A percentile compares a stretch with the other conserved stretches of the same genome.
Evolutionary conservation across 2,113 vertebrate species (phyloP).

Genomic region (Zosterops japonicus): DNA sequence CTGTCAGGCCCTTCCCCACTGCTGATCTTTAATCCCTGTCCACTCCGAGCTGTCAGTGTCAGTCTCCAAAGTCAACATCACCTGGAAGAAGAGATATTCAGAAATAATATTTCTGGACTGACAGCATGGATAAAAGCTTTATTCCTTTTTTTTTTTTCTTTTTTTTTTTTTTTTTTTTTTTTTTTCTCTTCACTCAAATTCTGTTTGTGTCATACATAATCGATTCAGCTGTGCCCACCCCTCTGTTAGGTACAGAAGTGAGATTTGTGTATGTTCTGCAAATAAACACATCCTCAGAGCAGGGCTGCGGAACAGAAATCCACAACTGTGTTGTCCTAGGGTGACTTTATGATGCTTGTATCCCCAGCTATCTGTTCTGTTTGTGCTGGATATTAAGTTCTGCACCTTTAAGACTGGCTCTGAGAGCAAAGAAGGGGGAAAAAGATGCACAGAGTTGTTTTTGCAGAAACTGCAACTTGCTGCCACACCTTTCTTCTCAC

Average conservation of each 20-base stretch:
- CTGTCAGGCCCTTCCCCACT: not conserved
- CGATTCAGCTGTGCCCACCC: not conserved
- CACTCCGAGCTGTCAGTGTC: not conserved
- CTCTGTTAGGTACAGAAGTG: not conserved
- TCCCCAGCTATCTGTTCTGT: not conserved
- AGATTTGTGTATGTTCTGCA: not conserved
- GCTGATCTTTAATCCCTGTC: conserved; percentile 21
- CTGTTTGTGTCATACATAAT: not conserved
- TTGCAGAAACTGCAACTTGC: not conserved
- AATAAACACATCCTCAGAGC: not conserved
- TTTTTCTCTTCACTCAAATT: not conserved
- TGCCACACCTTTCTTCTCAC: not conserved
- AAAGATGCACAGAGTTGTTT: not conserved
- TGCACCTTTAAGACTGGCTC: not conserved
- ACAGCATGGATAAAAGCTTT: not conserved
- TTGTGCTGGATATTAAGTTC: not conserved
- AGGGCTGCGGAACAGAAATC: not conserved
- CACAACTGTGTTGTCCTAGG: not conserved
- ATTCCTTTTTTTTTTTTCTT: not conserved
- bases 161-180: no score
- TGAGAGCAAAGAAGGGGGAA: accelerated
- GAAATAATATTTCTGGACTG: not conserved
- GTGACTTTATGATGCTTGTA: not conserved
- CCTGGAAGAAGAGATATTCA: not conserved
- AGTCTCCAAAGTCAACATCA: not conserved